Evolutionary conservation across 2,888 invertebrate species (phyloP).

Genomic region (Elysia crispata): DNA sequence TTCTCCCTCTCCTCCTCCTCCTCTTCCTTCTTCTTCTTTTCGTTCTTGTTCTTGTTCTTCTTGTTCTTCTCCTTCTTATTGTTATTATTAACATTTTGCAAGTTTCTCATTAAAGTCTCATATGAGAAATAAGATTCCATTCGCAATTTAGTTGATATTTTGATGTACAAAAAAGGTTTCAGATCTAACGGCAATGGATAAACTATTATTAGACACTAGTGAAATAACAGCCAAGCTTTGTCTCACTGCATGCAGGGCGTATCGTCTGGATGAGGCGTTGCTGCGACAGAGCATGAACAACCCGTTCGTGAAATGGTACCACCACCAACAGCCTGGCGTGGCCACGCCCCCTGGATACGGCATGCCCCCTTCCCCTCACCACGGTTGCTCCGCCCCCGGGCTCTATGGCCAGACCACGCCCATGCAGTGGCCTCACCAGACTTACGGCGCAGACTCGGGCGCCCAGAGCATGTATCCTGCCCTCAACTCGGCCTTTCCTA

Average conservation of each 20-base stretch:
- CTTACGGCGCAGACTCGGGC: conserved; percentile 61
- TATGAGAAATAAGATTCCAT: too few species aligned
- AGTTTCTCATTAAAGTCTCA: too few species aligned
- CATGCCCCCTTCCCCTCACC: conserved; percentile 35
- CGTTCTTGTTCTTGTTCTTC: too few species aligned
- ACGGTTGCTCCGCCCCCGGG: conserved; percentile 38
- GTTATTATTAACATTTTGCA: too few species aligned
- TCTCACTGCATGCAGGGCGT: conserved; percentile 56
- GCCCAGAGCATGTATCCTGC: conserved; percentile 60
- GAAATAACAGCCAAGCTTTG: too few species aligned
- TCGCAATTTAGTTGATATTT: too few species aligned
- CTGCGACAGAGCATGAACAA: conserved; percentile 71
- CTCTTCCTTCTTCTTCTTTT: too few species aligned
- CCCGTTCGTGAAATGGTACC: conserved; percentile 73
- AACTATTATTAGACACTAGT: too few species aligned
- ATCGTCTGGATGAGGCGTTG: conserved; percentile 70
- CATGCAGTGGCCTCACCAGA: conserved; percentile 62
- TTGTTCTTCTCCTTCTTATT: too few species aligned
- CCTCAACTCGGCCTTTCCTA: conserved; percentile 60
- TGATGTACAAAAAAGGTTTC: too few species aligned
- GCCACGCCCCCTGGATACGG: conserved; percentile 30
- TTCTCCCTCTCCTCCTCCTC: too few species aligned
- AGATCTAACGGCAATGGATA: too few species aligned
- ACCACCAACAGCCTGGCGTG: conserved; percentile 53
- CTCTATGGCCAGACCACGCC: conserved; percentile 54